Evolutionary conservation across 2,888 invertebrate species (phyloP), one percentile per base, ranked within the genome.

Genomic region (Cabera pusaria): DNA sequence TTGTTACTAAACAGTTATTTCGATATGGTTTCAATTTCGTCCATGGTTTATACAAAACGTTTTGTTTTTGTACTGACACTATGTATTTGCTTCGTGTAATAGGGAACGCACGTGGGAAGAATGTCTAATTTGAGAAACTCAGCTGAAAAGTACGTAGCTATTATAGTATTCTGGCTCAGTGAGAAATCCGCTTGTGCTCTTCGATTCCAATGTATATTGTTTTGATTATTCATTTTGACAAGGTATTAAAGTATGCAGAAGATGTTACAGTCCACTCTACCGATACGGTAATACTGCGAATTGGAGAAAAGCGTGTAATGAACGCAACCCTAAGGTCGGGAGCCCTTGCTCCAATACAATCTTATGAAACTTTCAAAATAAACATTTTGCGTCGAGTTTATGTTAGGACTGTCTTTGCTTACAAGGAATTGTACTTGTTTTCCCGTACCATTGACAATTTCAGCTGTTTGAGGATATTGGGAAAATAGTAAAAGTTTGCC

Each of bases 71-170:
- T 68, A 67, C 67, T 70, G 72, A 75, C 77, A 70, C 72, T 80
- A 73, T 74, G 69, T 80, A 73, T 80, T 83, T 77, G 73, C 72
- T 69, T 68, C 71, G 75, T 78, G 77, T 82, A 81, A 77, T 78
- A 73, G 74, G 66, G 59, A 56, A 49, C 46, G 59, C 44, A 58
- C 79, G 78, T 81, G 81, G 57, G 62, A 42, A 10, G 80, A 79
- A 77, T 82, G 61, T 56, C 43, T 61, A 66, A 65, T 66, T 64
- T 57, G 53, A 60, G 62, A 62, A 64, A 63, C 64, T 50, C 52
- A 44, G 43, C 49, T 48, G 37, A 17, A 29, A 35, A 41, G n/a
- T 22, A 26, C 5, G 17, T 14, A 7, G 17, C 28, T 20, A 3
- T 17, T 28, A 17, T 29, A 16, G 16, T 34, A 36, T 46, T 23